Conservation (phyloP, 2,113 vertebrate species). For the Turnix velox region DNA sequence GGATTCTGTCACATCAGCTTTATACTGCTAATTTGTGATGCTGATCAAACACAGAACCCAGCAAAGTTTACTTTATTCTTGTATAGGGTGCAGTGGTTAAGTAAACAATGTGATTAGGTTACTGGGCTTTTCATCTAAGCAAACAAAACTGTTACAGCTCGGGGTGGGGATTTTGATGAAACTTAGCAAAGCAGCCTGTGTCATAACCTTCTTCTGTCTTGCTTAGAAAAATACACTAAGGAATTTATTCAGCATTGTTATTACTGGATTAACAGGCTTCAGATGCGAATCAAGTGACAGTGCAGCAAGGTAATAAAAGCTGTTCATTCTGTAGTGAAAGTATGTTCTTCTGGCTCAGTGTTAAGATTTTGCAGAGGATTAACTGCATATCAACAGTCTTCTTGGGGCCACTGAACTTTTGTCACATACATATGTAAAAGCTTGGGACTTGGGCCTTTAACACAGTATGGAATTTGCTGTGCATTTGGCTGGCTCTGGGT, state of each 20-base stretch:
- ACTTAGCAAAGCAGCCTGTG: neutral
- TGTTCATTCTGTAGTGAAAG: neutral
- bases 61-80: neutral
- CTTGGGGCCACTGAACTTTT: neutral
- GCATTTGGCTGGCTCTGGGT: neutral
- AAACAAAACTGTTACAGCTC: neutral
- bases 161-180: neutral
- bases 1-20: slow-evolving; percentile 10
- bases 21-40: neutral
- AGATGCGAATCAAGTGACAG: neutral
- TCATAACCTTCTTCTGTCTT: neutral
- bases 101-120: neutral
- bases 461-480: neutral
- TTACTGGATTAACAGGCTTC: neutral
- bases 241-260: neutral
- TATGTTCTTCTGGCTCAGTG: neutral
- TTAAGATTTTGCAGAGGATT: neutral
- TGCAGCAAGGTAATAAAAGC: neutral
- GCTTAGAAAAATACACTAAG: neutral
- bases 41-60: neutral
- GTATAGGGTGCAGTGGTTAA: neutral
- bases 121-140: neutral
- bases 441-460: neutral
- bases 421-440: neutral
- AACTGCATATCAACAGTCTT: neutral